Percentiles rank a stretch among this genome's conserved stretches.
Evolutionary conservation across 2,113 vertebrate species (phyloP).

Genomic region (Conger conger): DNA sequence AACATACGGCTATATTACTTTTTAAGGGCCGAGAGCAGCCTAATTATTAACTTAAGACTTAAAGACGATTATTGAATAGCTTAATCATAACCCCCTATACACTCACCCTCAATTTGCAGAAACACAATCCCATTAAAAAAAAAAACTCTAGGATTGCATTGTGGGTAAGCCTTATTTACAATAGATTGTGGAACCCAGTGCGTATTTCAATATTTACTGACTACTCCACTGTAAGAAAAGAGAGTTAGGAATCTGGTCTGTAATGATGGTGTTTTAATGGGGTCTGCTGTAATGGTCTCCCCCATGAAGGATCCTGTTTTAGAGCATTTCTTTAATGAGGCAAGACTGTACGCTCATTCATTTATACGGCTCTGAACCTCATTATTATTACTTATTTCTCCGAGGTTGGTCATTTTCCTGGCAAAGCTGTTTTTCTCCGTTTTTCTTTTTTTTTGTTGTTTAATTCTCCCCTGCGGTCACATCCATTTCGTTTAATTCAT

Average conservation of each 20-base stretch:
- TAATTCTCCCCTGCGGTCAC: conserved; percentile 1
- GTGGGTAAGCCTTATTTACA: background rate
- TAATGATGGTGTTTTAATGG: conserved; percentile 26
- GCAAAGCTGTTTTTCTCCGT: background rate
- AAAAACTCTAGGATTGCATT: background rate
- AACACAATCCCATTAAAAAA: background rate
- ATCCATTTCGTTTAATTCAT: conserved; percentile 38
- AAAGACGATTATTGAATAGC: too few species aligned
- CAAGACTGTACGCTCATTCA: conserved; percentile 1
- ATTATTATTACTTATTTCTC: conserved; percentile 23
- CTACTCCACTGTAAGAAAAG: background rate
- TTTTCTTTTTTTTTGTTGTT: background rate
- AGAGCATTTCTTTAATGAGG: conserved; percentile 21
- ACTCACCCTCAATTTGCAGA: background rate
- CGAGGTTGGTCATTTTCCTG: conserved; percentile 1
- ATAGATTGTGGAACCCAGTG: background rate
- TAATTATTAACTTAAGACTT: too few species aligned
- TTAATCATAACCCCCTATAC: background rate
- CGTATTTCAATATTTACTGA: background rate
- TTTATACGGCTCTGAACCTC: background rate
- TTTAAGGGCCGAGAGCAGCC: too few species aligned
- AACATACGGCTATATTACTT: too few species aligned
- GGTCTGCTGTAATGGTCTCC: conserved; percentile 7
- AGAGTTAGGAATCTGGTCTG: background rate
- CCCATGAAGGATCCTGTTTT: conserved; percentile 3